Conservation (phyloP, 2,888 invertebrate genomes). For the Chalcosyrphus nemorum region DNA sequence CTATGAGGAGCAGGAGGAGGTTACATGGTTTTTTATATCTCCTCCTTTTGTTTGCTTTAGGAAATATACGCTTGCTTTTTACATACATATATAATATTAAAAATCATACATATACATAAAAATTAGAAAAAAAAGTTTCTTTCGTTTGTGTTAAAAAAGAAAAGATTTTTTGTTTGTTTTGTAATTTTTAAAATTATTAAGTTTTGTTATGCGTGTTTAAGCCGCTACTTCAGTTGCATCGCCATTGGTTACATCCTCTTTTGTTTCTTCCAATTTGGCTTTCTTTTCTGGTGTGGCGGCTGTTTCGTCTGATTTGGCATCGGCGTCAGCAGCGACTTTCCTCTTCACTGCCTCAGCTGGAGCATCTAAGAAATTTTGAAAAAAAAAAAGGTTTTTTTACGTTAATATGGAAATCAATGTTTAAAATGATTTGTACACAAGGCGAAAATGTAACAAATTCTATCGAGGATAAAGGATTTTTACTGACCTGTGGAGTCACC, state of each 20-base stretch:
- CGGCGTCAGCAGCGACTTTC: slow-evolving; percentile 79
- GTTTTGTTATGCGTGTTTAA: slow-evolving; percentile 76
- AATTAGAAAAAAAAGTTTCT: slow-evolving; percentile 64
- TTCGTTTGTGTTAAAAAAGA: slow-evolving; percentile 60
- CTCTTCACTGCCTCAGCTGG: slow-evolving; percentile 82
- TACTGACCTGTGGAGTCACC: slow-evolving; percentile 80
- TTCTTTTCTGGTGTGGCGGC: slow-evolving; percentile 82
- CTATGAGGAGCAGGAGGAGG: slow-evolving; percentile 43
- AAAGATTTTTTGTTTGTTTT: slow-evolving; percentile 57
- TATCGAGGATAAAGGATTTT: not conserved
- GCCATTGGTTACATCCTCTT: slow-evolving; percentile 82
- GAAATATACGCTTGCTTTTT: slow-evolving; percentile 64
- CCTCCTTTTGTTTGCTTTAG: slow-evolving; percentile 56
- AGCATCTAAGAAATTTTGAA: slow-evolving; percentile 72
- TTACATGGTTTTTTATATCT: slow-evolving; percentile 9
- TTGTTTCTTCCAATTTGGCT: slow-evolving; percentile 82
- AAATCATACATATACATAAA: slow-evolving; percentile 64
- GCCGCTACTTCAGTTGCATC: slow-evolving; percentile 82
- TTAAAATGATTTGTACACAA: too few species aligned
- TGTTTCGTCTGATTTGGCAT: slow-evolving; percentile 79
- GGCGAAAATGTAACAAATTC: slow-evolving; percentile 75
- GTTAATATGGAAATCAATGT: too few species aligned
- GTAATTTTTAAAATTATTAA: slow-evolving; percentile 68
- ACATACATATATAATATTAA: slow-evolving; percentile 65
- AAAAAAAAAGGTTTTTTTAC: not conserved